Base-by-base conservation (phyloP, 1,140 invertebrate genomes). In the Oncopodura yosiiana region DNA sequence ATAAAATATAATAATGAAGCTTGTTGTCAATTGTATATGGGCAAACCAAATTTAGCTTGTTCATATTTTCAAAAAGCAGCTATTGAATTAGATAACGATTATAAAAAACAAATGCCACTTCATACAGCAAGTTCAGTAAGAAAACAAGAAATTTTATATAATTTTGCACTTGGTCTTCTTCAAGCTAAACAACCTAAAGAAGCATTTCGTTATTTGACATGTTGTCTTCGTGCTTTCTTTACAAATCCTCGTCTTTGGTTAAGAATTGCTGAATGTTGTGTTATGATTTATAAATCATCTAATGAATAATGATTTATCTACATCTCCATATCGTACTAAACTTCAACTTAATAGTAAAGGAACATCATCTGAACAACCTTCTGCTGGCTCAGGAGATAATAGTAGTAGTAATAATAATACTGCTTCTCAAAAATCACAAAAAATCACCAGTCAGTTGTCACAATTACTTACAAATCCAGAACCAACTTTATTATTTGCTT, bases 141-240 rank as follows among this genome's bases (percentile, higher is more conserved):
- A 56, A 78, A 83, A 64, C 82, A 84, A 53, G 81, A 92, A 67
- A 76, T 95, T 49, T 79, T 94, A 67, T 94, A 92, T 67, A 96
- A 94, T 74, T 76, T 95, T 62, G 94, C 92, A 11, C 77, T 95
- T 27, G 78, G 86, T 43, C 73, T 93, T 56, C 73, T 96, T 21
- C 83, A 90, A 66, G 79, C 85, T 34, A 81, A 83, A 38, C 80
- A 87, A 63, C 78, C 86, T 2, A 74, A 78, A 53, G 79, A 84
- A 64, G 91, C 94, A 1, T 95, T 96, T 71, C 87, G 93, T 66
- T 93, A 86, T 72, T 78, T 97, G 6, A 81, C 86, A n/a, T 82
- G 90, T 70, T 85, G 86, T 21, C 79, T 90, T 0, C 34, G 23
- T 5, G 80, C 83, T 43, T 87, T 87, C 65, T 85, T 86, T 50